phyloP scores from a whole-genome alignment of 2,797 vertebrate genomes.

The Kryptopterus vitreolus region DNA sequence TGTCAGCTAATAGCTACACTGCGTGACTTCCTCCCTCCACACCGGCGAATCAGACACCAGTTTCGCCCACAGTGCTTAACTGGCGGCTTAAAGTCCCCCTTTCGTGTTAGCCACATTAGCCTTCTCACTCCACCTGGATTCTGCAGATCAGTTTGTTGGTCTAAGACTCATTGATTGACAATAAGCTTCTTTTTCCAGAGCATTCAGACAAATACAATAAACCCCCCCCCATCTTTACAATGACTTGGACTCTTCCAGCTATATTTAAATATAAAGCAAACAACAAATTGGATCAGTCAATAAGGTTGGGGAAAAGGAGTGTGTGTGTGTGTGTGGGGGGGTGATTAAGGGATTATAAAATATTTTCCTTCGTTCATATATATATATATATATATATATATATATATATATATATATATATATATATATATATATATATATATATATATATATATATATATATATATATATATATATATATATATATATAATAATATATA shows the following conservation, averaged over 20 bases:
- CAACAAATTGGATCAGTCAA: conserved; percentile 48
- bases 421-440: no score
- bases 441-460: no score
- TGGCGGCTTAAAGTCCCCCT: not conserved
- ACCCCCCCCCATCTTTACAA: conserved; percentile 12
- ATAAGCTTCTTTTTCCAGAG: conserved; percentile 48
- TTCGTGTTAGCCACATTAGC: conserved; percentile 11
- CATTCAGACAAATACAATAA: conserved; percentile 46
- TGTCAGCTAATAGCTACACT: not conserved
- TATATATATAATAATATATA: no score
- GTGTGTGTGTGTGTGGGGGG: not conserved
- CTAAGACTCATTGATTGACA: conserved; percentile 55
- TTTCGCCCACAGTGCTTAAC: not conserved
- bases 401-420: no score
- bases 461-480: no score
- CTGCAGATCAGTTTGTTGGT: conserved; percentile 37
- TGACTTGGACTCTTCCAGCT: conserved; percentile 52
- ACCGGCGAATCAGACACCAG: not conserved
- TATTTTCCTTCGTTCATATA: no score
- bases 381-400: no score
- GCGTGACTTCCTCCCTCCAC: not conserved
- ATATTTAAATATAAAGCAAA: conserved; percentile 65
- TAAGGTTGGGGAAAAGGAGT: conserved; percentile 6
- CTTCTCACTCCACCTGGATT: not conserved
- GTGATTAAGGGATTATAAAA: conserved; percentile 46